Conservation (phyloP, 2,797 vertebrate genomes). For the Megaceryle alcyon region DNA sequence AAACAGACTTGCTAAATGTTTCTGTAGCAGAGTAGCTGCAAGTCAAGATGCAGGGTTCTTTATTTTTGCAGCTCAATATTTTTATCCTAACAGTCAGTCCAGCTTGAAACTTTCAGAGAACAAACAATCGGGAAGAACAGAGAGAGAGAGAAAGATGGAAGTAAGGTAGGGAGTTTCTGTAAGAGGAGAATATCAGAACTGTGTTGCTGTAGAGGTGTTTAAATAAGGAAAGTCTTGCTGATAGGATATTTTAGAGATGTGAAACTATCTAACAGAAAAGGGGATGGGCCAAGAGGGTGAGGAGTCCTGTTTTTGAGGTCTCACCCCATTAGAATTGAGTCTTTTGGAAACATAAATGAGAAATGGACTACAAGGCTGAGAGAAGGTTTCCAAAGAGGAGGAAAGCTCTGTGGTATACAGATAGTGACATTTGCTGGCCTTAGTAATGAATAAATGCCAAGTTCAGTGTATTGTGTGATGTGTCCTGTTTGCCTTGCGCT, state of each 20-base stretch:
- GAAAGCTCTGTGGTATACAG: constrained; percentile 33
- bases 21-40: neutral
- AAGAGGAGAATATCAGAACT: neutral
- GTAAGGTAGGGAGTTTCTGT: neutral
- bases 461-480: constrained; percentile 56
- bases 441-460: constrained; percentile 51
- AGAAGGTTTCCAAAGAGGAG: constrained; percentile 1
- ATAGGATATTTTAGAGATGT: neutral
- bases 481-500: constrained; percentile 66
- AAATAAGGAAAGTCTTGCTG: neutral
- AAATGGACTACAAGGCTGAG: neutral
- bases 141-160: neutral
- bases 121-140: neutral
- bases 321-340: neutral
- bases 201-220: neutral
- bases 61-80: neutral
- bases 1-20: neutral
- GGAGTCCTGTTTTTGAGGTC: neutral
- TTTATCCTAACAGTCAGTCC: neutral
- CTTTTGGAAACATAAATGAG: neutral
- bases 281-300: neutral
- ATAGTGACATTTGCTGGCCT: constrained; percentile 64
- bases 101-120: neutral
- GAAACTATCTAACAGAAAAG: neutral
- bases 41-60: neutral